Conservation (phyloP, 2,797 vertebrate genomes). For the Coregonus suidteri region DNA sequence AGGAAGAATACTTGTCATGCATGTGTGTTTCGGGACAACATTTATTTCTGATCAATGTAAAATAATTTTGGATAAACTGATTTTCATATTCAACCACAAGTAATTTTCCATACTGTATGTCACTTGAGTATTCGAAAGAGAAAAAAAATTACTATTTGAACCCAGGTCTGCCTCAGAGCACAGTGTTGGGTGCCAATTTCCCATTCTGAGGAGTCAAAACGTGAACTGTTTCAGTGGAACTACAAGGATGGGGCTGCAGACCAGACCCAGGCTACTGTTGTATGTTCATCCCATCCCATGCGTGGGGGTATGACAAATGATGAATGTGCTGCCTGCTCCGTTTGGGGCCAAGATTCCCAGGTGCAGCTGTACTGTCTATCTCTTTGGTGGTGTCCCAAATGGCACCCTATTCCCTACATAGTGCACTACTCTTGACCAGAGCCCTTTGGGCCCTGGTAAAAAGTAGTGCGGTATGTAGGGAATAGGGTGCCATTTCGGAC, state of each 20-base stretch:
- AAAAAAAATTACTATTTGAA: no score
- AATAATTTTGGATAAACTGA: no score
- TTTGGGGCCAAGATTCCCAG: constrained; percentile 78
- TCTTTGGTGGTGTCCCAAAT: constrained; percentile 18
- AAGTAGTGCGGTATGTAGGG: not conserved
- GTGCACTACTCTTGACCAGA: not conserved
- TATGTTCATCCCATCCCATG: constrained; percentile 45
- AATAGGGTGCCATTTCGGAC: not conserved
- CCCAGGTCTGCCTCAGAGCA: no score
- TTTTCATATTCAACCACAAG: no score
- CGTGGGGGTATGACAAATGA: constrained; percentile 58
- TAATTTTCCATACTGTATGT: no score
- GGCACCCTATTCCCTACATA: not conserved
- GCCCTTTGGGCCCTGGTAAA: constrained; percentile 2
- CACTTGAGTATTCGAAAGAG: no score
- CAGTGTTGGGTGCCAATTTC: constrained; percentile 21
- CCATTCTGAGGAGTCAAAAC: constrained; percentile 10
- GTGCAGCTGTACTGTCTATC: constrained; percentile 69
- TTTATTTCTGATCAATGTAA: no score
- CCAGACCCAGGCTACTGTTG: constrained; percentile 38
- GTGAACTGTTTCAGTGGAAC: not conserved
- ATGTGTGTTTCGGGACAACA: not conserved
- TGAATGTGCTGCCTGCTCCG: constrained; percentile 56
- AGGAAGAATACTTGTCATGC: not conserved
- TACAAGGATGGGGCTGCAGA: constrained; percentile 32